Conservation (phyloP, 2,113 vertebrate species). For the Verasper variegatus region DNA sequence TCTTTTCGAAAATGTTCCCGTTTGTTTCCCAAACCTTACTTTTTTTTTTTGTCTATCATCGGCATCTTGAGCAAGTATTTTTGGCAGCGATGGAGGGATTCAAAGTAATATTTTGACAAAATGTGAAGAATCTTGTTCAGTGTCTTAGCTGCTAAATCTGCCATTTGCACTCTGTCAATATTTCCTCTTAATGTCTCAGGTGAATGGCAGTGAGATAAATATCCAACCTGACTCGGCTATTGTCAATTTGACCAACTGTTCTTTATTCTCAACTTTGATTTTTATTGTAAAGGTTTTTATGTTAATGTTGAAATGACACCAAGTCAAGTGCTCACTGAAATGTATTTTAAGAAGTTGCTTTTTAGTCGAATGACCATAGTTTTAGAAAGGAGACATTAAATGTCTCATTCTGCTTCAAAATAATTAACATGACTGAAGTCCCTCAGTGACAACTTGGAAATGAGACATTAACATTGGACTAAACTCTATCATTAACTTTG, state of each 20-base stretch:
- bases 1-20: neutral
- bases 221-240: neutral
- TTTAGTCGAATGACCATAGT: neutral
- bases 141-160: slow-evolving; percentile 36
- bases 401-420: neutral
- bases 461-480: neutral
- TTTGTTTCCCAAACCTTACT: slow-evolving; percentile 5
- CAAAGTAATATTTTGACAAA: neutral
- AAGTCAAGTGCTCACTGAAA: neutral
- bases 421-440: neutral
- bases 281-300: slow-evolving; percentile 20
- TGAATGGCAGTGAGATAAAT: neutral
- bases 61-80: neutral
- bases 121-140: neutral
- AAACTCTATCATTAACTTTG: neutral
- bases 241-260: neutral
- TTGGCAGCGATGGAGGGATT: neutral
- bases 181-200: slow-evolving; percentile 18
- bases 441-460: too few relatives aligned
- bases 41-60: neutral
- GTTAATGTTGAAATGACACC: slow-evolving; percentile 21
- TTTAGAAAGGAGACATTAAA: slow-evolving; percentile 24
- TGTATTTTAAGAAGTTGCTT: neutral
- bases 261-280: slow-evolving; percentile 4
- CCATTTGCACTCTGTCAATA: slow-evolving; percentile 35